Percentiles rank a stretch among this genome's conserved stretches.
Conservation (phyloP, 2,888 invertebrate genomes). For the Pandemis cinnamomeana region DNA sequence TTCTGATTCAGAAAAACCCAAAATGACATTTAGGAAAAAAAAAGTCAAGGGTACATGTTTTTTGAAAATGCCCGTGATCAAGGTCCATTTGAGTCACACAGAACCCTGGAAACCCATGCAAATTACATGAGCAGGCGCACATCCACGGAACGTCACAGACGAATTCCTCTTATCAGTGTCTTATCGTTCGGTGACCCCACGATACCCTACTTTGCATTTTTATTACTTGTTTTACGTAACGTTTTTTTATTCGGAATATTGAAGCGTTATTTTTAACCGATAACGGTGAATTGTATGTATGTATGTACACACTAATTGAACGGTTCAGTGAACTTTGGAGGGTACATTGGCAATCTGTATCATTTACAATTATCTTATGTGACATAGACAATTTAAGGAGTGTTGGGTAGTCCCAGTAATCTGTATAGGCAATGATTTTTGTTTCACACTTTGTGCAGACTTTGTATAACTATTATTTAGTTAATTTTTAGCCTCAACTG, state of each 20-base stretch:
- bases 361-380: background rate
- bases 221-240: slow-evolving; percentile 20
- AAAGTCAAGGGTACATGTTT: too few species aligned
- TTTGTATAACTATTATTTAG: too few species aligned
- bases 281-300: slow-evolving; percentile 12
- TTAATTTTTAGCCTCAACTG: too few species aligned
- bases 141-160: slow-evolving; percentile 16
- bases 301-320: background rate
- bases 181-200: slow-evolving; percentile 16
- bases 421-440: too few species aligned
- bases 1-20: too few species aligned
- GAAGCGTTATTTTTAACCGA: slow-evolving; percentile 14
- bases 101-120: background rate
- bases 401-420: background rate
- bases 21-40: too few species aligned
- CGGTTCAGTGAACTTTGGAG: slow-evolving; percentile 11
- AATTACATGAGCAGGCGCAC: slow-evolving; percentile 13
- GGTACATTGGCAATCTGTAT: background rate
- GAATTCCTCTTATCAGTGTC: slow-evolving; percentile 13
- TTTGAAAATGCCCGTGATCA: too few species aligned
- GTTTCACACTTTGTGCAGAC: too few species aligned
- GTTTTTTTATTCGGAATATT: slow-evolving; percentile 10
- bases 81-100: background rate
- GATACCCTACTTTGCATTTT: slow-evolving; percentile 26
- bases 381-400: background rate